Conservation (phyloP, 2,113 vertebrate genomes). For the Acanthisitta chloris region DNA sequence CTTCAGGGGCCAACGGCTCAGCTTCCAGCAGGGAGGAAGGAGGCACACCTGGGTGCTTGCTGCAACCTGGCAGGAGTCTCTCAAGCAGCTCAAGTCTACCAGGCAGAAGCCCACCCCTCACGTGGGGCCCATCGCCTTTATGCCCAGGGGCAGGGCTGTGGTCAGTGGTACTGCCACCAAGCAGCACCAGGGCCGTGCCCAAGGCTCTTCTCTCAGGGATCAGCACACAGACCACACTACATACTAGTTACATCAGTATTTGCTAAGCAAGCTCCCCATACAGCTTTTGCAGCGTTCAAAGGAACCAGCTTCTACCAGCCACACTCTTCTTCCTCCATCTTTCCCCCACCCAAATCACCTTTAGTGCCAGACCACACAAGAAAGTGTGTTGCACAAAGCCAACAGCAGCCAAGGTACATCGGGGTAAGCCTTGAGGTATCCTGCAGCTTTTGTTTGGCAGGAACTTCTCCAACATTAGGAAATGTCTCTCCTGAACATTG, state of each 20-base stretch:
- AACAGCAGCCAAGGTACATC: not conserved
- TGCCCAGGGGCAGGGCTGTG: not conserved
- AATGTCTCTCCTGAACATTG: not conserved
- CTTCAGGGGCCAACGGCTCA: fast-evolving
- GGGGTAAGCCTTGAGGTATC: not conserved
- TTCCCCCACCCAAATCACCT: not conserved
- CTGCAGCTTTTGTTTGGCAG: constrained; percentile 6
- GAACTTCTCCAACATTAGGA: not conserved
- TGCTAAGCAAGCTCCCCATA: not conserved
- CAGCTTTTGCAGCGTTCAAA: not conserved
- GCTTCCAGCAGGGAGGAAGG: not conserved
- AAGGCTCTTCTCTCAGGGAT: not conserved
- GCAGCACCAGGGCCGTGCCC: not conserved
- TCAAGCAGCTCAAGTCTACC: not conserved
- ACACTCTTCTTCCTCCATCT: not conserved
- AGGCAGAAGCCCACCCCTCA: not conserved
- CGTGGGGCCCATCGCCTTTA: not conserved
- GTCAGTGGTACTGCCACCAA: not conserved
- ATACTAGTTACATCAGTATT: not conserved
- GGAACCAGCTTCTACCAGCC: not conserved
- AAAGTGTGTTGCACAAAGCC: not conserved
- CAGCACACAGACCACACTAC: fast-evolving
- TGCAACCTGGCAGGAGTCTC: fast-evolving
- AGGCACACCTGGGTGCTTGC: not conserved
- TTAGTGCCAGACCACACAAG: constrained; percentile 14